Conservation (phyloP, 2,113 vertebrate species). For the Colaptes auratus region DNA sequence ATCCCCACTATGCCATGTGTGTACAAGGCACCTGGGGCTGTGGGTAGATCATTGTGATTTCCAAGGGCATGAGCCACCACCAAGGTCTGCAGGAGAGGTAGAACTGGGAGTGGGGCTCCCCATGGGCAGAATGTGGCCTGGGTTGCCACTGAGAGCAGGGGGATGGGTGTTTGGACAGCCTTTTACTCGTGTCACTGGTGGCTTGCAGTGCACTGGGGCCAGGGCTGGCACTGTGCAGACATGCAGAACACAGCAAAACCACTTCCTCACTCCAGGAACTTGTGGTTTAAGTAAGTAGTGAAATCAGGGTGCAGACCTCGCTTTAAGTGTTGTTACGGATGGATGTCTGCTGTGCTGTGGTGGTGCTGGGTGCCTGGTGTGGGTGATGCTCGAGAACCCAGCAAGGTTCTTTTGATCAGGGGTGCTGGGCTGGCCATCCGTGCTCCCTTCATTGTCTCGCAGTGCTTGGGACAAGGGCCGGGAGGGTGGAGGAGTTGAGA, state of each 20-base stretch:
- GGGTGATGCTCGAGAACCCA: neutral
- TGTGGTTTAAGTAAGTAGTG: neutral
- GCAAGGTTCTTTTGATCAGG: neutral
- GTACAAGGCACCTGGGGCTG: rapidly evolving
- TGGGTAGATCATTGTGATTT: rapidly evolving
- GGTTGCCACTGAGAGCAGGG: neutral
- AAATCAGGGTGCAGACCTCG: neutral
- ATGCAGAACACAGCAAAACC: neutral
- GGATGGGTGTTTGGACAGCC: neutral
- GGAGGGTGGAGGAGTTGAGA: neutral
- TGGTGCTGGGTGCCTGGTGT: neutral
- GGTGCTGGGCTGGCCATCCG: neutral
- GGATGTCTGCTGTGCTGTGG: neutral
- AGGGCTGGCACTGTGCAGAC: neutral
- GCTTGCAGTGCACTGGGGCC: rapidly evolving
- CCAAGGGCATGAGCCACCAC: neutral
- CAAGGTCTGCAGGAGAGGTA: neutral
- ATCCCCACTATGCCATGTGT: rapidly evolving
- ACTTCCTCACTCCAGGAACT: rapidly evolving
- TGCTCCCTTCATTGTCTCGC: neutral
- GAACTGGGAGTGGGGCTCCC: neutral
- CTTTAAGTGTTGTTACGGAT: neutral
- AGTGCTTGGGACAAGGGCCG: neutral
- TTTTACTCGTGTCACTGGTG: neutral
- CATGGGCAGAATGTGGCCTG: rapidly evolving